Conservation (phyloP, 2,888 invertebrate species). For the Polyommatus iphigenia region DNA sequence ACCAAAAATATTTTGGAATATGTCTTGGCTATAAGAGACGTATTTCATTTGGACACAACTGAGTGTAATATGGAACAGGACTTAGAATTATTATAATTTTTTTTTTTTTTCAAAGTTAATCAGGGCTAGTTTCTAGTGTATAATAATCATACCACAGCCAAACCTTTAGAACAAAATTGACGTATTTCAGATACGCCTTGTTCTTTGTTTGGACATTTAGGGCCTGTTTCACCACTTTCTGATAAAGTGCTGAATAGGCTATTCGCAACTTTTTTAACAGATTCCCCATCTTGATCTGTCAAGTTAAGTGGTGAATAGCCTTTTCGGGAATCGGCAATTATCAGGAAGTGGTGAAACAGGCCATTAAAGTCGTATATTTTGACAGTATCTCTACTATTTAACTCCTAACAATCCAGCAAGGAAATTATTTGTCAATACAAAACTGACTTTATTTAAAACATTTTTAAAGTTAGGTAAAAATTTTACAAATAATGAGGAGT, state of each 20-base stretch:
- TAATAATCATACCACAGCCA: neutral
- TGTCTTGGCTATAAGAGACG: conserved; percentile 57
- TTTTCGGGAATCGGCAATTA: no score
- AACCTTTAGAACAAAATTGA: neutral
- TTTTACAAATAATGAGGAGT: neutral
- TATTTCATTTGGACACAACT: conserved; percentile 36
- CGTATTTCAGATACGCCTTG: neutral
- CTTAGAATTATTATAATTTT: neutral
- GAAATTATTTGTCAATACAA: neutral
- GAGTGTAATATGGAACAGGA: neutral
- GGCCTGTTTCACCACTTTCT: no score
- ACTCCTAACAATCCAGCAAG: neutral
- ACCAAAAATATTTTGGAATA: conserved; percentile 28
- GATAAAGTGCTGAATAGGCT: no score
- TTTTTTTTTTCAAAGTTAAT: neutral
- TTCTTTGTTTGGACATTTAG: neutral
- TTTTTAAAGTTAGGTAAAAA: no score
- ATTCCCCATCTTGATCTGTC: no score
- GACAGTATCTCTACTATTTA: neutral
- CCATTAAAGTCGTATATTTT: neutral
- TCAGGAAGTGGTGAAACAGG: no score
- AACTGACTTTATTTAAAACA: neutral
- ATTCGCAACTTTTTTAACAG: no score
- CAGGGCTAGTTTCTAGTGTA: neutral
- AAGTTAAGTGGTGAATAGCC: no score